A percentile compares a stretch with the other conserved stretches of the same genome.
phyloP scores from a whole-genome alignment of 2,888 invertebrate genomes.

The Machimus rusticus region DNA sequence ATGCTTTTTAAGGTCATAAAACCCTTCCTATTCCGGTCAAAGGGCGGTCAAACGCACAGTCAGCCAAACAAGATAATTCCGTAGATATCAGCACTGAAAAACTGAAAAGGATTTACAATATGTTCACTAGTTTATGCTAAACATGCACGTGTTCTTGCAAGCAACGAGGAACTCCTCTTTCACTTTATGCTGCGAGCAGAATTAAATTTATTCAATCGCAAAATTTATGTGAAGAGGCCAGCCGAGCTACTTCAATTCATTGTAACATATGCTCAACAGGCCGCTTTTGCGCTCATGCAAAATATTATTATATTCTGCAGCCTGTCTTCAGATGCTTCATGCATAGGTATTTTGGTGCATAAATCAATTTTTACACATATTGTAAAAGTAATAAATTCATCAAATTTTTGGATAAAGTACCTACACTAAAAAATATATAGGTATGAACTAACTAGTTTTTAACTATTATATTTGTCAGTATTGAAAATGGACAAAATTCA shows the following conservation, averaged over 20 bases:
- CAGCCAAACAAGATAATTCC: not conserved
- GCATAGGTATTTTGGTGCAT: not conserved
- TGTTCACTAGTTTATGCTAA: not conserved
- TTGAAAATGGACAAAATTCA: no score
- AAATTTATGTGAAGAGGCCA: not conserved
- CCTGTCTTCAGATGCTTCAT: not conserved
- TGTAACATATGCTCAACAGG: not conserved
- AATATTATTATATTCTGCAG: not conserved
- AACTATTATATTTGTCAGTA: no score
- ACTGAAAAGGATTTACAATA: not conserved
- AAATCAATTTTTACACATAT: not conserved
- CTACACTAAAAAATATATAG: no score
- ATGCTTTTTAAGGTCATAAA: not conserved
- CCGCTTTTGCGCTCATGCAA: not conserved
- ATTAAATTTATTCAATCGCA: slow-evolving; percentile 21
- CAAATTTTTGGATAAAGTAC: not conserved
- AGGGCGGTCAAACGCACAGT: not conserved
- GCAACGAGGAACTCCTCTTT: not conserved
- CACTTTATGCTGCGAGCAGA: not conserved
- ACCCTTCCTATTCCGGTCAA: not conserved
- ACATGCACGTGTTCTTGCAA: not conserved
- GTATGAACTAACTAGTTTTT: no score
- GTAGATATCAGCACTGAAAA: not conserved
- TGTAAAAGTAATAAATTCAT: not conserved
- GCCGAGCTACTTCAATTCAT: not conserved